A percentile compares a stretch with the other conserved stretches of the same genome.
Conservation (phyloP, 2,113 vertebrate genomes). For the Acrocephalus arundinaceus region DNA sequence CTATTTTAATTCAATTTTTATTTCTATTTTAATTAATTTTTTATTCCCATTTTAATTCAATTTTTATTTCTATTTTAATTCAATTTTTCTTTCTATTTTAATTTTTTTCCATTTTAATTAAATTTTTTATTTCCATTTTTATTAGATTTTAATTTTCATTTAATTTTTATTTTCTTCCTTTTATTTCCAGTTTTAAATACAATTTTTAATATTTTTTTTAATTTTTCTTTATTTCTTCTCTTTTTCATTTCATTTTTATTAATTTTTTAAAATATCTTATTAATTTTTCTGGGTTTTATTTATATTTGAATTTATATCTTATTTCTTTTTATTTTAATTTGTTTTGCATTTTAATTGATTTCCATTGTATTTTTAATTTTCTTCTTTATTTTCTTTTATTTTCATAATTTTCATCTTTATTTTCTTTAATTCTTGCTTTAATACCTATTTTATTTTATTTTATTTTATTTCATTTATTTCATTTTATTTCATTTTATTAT, state of each 20-base stretch:
- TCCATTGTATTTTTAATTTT: neutral
- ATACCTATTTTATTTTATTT: neutral
- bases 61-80: too few relatives aligned
- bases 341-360: too few relatives aligned
- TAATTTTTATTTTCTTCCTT: neutral
- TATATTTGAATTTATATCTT: too few relatives aligned
- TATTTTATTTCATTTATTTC: neutral
- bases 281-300: neutral
- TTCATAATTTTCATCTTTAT: neutral
- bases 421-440: too few relatives aligned
- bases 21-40: too few relatives aligned
- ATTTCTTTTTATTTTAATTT: neutral
- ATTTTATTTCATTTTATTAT: too few relatives aligned
- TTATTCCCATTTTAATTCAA: too few relatives aligned
- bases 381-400: neutral
- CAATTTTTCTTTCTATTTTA: too few relatives aligned
- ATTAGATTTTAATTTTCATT: accelerated
- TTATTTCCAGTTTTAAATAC: neutral
- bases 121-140: too few relatives aligned
- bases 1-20: too few relatives aligned
- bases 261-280: too few relatives aligned
- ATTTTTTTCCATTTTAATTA: too few relatives aligned
- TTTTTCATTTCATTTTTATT: neutral
- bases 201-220: neutral
- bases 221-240: neutral